phyloP scores from a whole-genome alignment of 2,797 vertebrate species.

The Lithobates pipiens region DNA sequence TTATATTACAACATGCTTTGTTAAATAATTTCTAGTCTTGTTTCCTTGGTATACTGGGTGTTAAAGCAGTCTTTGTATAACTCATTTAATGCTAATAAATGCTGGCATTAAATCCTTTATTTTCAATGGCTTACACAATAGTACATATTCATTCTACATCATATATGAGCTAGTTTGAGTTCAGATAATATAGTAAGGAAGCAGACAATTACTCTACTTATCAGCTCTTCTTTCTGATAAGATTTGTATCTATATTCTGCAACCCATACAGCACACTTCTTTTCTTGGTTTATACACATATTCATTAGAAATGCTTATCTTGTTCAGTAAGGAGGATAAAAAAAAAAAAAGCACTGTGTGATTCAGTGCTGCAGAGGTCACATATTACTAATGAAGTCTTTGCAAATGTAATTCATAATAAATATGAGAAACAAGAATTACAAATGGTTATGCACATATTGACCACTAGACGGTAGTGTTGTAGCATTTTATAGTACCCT shows the following conservation, averaged over 20 bases:
- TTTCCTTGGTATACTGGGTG: not conserved
- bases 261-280: constrained; percentile 1
- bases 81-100: constrained; percentile 45
- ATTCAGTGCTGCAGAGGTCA: constrained; percentile 22
- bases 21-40: constrained; percentile 20
- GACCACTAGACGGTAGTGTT: constrained; percentile 32
- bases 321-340: constrained; percentile 14
- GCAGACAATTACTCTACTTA: constrained; percentile 26
- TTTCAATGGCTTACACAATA: constrained; percentile 42
- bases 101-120: constrained; percentile 43
- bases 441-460: not conserved
- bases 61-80: constrained; percentile 2
- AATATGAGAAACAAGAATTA: not conserved
- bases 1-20: constrained; percentile 54
- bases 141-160: constrained; percentile 34
- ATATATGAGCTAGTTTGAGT: constrained; percentile 23
- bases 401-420: constrained; percentile 17
- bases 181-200: constrained; percentile 46
- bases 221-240: constrained; percentile 29
- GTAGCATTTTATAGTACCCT: not conserved
- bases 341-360: constrained; percentile 1
- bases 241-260: constrained; percentile 16
- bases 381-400: not conserved
- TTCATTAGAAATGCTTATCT: constrained; percentile 49
- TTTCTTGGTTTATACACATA: constrained; percentile 25